Conservation (phyloP, 2,888 invertebrate genomes). For the Aporophyla nigra region DNA sequence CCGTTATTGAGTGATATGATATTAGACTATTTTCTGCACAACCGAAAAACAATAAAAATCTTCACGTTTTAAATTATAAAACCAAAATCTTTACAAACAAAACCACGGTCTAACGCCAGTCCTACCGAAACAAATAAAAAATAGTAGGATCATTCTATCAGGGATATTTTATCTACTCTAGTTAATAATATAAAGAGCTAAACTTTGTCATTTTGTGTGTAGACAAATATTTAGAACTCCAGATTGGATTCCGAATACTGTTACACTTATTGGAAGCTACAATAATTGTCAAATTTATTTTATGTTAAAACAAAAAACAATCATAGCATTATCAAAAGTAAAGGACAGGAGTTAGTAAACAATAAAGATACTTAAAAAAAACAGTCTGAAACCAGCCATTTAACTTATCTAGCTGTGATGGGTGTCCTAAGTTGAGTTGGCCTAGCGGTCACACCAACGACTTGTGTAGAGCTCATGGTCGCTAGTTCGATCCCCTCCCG, state of each 20-base stretch:
- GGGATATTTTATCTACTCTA: not conserved
- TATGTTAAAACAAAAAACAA: not conserved
- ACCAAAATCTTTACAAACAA: conserved; percentile 16
- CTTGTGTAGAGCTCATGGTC: too few relatives aligned
- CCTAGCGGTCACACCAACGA: too few relatives aligned
- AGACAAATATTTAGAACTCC: not conserved
- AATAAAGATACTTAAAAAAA: not conserved
- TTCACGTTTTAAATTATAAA: conserved; percentile 3
- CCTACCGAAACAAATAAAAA: not conserved
- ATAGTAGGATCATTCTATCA: conserved; percentile 3
- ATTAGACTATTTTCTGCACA: not conserved
- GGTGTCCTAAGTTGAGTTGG: too few relatives aligned
- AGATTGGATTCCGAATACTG: not conserved
- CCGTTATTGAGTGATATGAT: too few relatives aligned
- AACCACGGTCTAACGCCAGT: conserved; percentile 16
- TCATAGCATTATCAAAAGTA: not conserved
- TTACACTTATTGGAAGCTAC: not conserved
- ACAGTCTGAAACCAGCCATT: not conserved
- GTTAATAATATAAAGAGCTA: not conserved
- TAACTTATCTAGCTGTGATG: not conserved
- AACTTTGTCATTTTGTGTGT: not conserved
- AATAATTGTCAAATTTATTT: not conserved
- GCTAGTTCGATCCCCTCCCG: too few relatives aligned
- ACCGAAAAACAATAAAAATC: not conserved
- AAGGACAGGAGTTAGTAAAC: too few relatives aligned